A percentile compares a stretch with the other conserved stretches of the same genome.
These are phyloP conservation scores for Austrofundulus limnaeus DNA, from an alignment of 2,113 vertebrate species.

Conservation along the genomic window DNA sequence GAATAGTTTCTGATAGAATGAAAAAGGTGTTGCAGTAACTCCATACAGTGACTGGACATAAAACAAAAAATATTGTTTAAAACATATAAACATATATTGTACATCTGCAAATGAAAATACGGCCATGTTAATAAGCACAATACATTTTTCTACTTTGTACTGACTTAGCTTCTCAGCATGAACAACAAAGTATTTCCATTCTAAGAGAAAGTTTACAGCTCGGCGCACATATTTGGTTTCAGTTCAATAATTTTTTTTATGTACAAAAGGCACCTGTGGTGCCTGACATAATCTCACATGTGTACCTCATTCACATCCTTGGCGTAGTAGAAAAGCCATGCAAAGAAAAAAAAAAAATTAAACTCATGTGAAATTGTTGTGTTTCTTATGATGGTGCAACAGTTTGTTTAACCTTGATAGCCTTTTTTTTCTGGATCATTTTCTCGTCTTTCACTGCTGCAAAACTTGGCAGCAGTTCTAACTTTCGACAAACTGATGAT, in stretches of 20 bases:
- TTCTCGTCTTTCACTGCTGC: slow-evolving; percentile 18
- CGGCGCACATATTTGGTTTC: background rate
- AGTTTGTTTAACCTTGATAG: background rate
- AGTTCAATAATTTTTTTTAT: background rate
- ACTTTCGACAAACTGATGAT: slow-evolving; percentile 39
- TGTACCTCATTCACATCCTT: background rate
- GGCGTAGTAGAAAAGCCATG: background rate
- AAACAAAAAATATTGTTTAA: background rate
- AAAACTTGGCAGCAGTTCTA: slow-evolving; percentile 21
- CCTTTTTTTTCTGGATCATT: background rate
- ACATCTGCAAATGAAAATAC: background rate
- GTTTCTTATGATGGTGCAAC: background rate
- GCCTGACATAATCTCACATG: background rate
- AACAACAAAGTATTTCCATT: too few relatives aligned
- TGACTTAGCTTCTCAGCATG: background rate
- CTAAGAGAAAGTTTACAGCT: background rate
- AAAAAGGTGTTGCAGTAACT: background rate
- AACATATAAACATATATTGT: background rate
- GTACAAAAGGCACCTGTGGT: background rate
- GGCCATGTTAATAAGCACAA: background rate
- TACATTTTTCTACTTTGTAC: background rate
- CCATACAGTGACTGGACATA: background rate
- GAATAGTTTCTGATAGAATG: background rate
- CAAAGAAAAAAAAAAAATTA: background rate
- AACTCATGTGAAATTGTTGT: background rate